These are phyloP conservation scores for Chloromyia formosa DNA, from an alignment of 2,888 invertebrate genomes.

Conservation along the genomic window DNA sequence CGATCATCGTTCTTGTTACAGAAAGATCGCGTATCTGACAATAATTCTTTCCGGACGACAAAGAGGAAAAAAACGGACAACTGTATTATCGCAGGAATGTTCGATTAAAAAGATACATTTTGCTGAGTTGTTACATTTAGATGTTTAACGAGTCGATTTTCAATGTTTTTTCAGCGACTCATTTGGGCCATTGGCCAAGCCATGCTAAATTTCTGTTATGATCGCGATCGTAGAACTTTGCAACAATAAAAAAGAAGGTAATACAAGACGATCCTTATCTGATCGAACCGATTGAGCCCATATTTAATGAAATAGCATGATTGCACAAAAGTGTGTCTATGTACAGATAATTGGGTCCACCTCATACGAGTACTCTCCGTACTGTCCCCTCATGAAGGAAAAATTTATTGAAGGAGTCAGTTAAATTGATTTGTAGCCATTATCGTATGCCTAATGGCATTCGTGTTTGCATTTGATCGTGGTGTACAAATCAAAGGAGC, in stretches of 20 bases:
- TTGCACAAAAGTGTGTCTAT: no score
- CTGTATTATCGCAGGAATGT: slow-evolving; percentile 27
- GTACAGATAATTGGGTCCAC: no score
- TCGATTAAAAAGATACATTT: slow-evolving; percentile 10
- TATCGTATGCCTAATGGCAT: background rate
- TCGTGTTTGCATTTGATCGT: background rate
- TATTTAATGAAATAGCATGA: no score
- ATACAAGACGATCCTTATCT: background rate
- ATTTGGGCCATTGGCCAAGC: background rate
- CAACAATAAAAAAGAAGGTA: background rate
- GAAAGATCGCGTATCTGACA: background rate
- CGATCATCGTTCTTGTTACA: background rate
- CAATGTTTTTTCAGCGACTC: background rate
- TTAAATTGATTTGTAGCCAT: slow-evolving; percentile 6
- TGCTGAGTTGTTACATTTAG: background rate
- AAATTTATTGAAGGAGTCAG: background rate
- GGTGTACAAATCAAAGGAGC: background rate
- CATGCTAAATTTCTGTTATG: background rate
- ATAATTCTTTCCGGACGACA: background rate
- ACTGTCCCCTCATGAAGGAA: background rate
- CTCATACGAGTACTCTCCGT: background rate
- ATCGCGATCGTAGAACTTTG: no score
- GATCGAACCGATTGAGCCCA: background rate
- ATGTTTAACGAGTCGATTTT: background rate
- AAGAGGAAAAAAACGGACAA: slow-evolving; percentile 12